Evolutionary conservation across 2,113 vertebrate genomes (phyloP), one percentile per base, ranked within the genome.

Genomic region (Pipa parva): DNA sequence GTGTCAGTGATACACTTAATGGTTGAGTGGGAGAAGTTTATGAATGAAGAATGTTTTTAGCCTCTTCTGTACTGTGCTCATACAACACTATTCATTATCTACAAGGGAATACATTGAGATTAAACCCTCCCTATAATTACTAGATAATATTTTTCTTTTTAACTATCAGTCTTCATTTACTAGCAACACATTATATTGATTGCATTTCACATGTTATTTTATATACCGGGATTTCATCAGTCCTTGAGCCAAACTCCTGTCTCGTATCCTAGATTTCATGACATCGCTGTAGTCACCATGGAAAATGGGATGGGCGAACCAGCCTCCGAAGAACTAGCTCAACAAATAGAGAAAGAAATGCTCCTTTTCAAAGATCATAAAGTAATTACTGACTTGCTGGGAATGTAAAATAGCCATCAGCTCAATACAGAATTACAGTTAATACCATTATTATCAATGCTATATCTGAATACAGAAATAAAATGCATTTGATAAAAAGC

Each of bases 261-360:
- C 89, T 61, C 2, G 67, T 71, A 99, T 80, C 54, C 90, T 88
- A 0, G 64, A 90, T 76, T 99, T 99, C 95, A 99, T 97, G 71
- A 88, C 80, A 31, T 94, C 83, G 0, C 52, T 89, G 52, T 99
- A 99, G 78, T 99, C 94, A 0, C 95, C 95, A 1, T 92, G 96
- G 81, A 92, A 99, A 64, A 99, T 85, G 3, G 97, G 97, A 73
- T 97, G 90, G 65, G 95, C 93, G 80, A 99, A 99, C 97, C 97
- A 99, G 60, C 95, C 95, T 73, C 91, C 86, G 42, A 86, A 79
- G 75, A 99, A 99, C 97, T 99, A 79, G 63, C 63, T 6, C 71
- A 51, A 67, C 11, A 77, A 7, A 70, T n/a, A n/a, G n/a, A 7
- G 67, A 36, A 55, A 1, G 17, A 27, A 52, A 39, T 7, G 18